Evolutionary conservation across 2,113 vertebrate genomes (phyloP).

Genomic region (Macquaria ambigua): DNA sequence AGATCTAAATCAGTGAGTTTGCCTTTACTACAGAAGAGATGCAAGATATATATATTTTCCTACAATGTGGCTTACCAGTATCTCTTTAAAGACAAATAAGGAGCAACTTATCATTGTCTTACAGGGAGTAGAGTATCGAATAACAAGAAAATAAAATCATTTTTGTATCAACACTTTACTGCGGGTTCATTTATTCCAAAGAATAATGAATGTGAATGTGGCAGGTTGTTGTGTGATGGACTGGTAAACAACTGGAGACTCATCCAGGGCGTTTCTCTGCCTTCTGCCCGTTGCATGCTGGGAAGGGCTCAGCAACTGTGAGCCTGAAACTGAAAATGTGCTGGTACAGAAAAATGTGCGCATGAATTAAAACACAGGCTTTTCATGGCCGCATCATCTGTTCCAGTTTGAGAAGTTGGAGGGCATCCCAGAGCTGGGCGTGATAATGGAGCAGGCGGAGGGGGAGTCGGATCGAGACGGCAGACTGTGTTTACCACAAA

Average conservation of each 20-base stretch:
- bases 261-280: not conserved
- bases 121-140: not conserved
- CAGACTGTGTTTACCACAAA: slow-evolving; percentile 79
- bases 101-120: too few species aligned
- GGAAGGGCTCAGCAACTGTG: not conserved
- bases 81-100: not conserved
- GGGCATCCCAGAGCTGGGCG: slow-evolving; percentile 83
- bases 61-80: not conserved
- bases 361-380: slow-evolving; percentile 17
- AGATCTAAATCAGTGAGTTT: not conserved
- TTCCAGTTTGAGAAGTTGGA: slow-evolving; percentile 89
- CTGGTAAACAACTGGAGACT: not conserved
- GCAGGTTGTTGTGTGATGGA: not conserved
- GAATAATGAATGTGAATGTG: not conserved
- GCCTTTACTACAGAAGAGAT: not conserved
- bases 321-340: slow-evolving; percentile 20
- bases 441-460: slow-evolving; percentile 78
- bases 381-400: slow-evolving; percentile 37
- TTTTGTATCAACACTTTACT: not conserved
- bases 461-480: slow-evolving; percentile 79
- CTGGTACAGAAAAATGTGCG: not conserved
- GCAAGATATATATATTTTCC: too few species aligned
- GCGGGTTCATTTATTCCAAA: not conserved
- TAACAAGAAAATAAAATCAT: not conserved
- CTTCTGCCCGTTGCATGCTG: slow-evolving; percentile 28